Evolutionary conservation across 2,797 vertebrate genomes (phyloP).

Genomic region (Falco cherrug): DNA sequence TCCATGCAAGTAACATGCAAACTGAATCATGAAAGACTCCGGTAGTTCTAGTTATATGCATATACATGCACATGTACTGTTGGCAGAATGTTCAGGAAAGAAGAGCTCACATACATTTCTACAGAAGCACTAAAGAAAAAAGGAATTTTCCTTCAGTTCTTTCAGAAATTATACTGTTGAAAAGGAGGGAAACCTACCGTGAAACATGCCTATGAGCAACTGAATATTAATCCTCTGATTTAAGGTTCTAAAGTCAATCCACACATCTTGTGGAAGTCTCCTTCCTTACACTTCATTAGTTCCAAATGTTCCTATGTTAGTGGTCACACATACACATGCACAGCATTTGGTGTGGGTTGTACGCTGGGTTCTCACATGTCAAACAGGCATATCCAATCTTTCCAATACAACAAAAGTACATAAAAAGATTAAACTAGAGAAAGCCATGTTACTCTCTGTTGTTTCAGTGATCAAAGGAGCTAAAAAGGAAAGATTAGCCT

Average conservation of each 20-base stretch:
- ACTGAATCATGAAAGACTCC: not conserved
- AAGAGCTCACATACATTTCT: not conserved
- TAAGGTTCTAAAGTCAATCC: not conserved
- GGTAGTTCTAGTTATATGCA: not conserved
- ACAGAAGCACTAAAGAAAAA: not conserved
- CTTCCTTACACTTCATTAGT: not conserved
- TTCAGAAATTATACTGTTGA: not conserved
- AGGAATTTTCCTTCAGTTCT: not conserved
- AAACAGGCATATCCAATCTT: not conserved
- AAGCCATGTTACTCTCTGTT: not conserved
- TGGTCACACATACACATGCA: not conserved
- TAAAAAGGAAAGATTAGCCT: not conserved
- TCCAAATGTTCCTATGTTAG: not conserved
- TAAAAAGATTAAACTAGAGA: not conserved
- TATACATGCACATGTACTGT: not conserved
- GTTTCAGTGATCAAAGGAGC: not conserved
- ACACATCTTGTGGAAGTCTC: not conserved
- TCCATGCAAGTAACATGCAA: constrained; percentile 33
- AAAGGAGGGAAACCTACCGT: not conserved
- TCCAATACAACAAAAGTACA: not conserved
- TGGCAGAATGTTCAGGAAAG: not conserved
- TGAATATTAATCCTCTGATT: not conserved
- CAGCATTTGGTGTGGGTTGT: not conserved
- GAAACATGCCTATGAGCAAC: not conserved
- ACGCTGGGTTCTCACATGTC: not conserved